Base-by-base conservation (phyloP, 2,113 vertebrate genomes). In the Edolisoma coerulescens region DNA sequence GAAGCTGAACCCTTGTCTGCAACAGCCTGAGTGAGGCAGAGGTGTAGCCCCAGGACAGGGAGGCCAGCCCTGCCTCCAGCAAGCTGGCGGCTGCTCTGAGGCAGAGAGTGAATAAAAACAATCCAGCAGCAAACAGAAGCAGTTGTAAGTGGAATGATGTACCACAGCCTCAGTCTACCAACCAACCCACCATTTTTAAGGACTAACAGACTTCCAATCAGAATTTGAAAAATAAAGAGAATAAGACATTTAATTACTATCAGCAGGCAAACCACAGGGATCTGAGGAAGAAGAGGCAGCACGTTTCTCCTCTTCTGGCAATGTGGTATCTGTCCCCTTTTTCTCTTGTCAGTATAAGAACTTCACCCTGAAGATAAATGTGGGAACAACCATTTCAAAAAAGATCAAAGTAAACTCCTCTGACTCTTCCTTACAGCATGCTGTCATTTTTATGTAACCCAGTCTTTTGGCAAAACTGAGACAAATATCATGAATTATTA, bases 401-500 rank as follows among this genome's bases (percentile, higher is more conserved):
- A 84, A 84, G 23, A 82, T 73, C n/a, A 73, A 77, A 87, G 56
- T 35, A 89, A 87, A 87, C 16, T 54, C 37, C 28, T 60, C 67
- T 73, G 71, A 64, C 33, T 92, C 74, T 70, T 84, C 27, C 41
- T 75, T 52, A 32, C 12, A 89, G 53, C 32, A 57, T 89, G 12
- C 52, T 89, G 44, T 75, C 73, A 81, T 52, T 92, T 90, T 90
- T n/a, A 56, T 81, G 35, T 59, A 87, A 76, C 9, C 23, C 53
- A 49, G 37, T n/a, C 70, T 85, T 92, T 49, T 6, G 0, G 37
- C 75, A 94, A 92, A 97, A 93, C 67, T 64, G 64, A 87, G 41
- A 75, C 61, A 90, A 94, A 84, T 63, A 74, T 14, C 57, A 32
- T 11, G 8, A 91, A 79, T 94, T 95, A 71, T 91, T 95, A 93